Evolutionary conservation across 1,140 invertebrate genomes (phyloP).

Genomic region (Atta colombica): DNA sequence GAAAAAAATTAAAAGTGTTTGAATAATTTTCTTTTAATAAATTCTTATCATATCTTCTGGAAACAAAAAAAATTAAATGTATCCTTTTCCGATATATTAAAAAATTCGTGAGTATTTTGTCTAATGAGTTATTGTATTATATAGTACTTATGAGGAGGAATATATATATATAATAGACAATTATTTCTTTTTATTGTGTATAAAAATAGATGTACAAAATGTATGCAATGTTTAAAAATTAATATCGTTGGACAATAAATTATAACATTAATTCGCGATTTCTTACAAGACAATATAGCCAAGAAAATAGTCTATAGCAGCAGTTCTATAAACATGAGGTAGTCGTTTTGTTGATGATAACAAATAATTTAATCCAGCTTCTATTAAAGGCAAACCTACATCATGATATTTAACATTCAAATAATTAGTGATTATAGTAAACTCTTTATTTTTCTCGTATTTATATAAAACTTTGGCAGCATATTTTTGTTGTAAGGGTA

Average conservation of each 20-base stretch:
- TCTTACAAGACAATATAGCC: slow-evolving; percentile 67
- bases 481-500: slow-evolving; percentile 73
- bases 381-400: slow-evolving; percentile 78
- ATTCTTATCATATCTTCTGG: no score
- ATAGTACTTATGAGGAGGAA: neutral
- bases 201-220: slow-evolving; percentile 47
- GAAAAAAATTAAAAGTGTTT: neutral
- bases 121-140: slow-evolving; percentile 13
- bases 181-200: slow-evolving; percentile 41
- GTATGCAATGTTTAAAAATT: slow-evolving; percentile 24
- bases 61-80: slow-evolving; percentile 11
- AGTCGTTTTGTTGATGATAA: slow-evolving; percentile 79
- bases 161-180: neutral
- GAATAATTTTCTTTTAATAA: neutral
- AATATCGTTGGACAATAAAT: slow-evolving; percentile 5
- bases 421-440: slow-evolving; percentile 65
- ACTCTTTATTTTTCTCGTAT: slow-evolving; percentile 76
- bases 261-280: neutral
- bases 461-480: slow-evolving; percentile 83
- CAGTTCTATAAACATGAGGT: slow-evolving; percentile 80
- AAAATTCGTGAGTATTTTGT: neutral
- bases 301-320: slow-evolving; percentile 76
- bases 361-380: slow-evolving; percentile 82
- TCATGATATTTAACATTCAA: slow-evolving; percentile 77
- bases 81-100: neutral